phyloP scores from a whole-genome alignment of 2,888 invertebrate genomes.

The Tachystola acroxantha region DNA sequence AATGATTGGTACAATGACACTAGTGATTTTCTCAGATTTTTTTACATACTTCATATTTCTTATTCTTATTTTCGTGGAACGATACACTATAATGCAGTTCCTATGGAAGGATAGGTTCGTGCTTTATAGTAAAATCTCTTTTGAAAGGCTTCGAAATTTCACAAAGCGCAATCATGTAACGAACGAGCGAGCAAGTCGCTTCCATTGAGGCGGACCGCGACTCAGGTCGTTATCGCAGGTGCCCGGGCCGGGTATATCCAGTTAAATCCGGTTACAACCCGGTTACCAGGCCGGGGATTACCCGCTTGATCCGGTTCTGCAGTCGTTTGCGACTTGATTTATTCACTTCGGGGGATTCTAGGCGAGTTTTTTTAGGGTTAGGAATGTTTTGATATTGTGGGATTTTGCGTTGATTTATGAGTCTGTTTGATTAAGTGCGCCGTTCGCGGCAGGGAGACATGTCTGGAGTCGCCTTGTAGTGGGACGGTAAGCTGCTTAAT shows the following conservation, averaged over 20 bases:
- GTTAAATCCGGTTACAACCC: slow-evolving; percentile 54
- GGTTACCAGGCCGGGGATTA: slow-evolving; percentile 65
- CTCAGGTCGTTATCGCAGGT: slow-evolving; percentile 68
- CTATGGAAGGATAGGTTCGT: too few species aligned
- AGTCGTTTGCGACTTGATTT: slow-evolving; percentile 68
- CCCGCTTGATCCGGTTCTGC: slow-evolving; percentile 61
- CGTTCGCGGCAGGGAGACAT: background rate
- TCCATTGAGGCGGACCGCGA: slow-evolving; percentile 14
- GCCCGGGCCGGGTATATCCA: slow-evolving; percentile 52
- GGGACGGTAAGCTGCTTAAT: too few species aligned
- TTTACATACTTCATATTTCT: too few species aligned
- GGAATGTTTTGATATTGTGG: slow-evolving; percentile 17
- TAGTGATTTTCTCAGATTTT: too few species aligned
- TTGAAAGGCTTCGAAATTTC: background rate
- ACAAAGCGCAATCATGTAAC: slow-evolving; percentile 7
- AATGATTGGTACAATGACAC: too few species aligned
- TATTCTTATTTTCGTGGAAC: too few species aligned
- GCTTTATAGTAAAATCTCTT: too few species aligned
- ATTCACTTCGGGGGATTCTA: slow-evolving; percentile 40
- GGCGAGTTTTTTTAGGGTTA: slow-evolving; percentile 18
- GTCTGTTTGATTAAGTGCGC: slow-evolving; percentile 8
- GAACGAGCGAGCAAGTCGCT: slow-evolving; percentile 9
- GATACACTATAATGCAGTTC: too few species aligned
- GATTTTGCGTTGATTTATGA: slow-evolving; percentile 11
- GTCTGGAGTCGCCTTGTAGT: too few species aligned